Base-by-base conservation (phyloP, 2,888 invertebrate species). In the Oligia fasciuncula region DNA sequence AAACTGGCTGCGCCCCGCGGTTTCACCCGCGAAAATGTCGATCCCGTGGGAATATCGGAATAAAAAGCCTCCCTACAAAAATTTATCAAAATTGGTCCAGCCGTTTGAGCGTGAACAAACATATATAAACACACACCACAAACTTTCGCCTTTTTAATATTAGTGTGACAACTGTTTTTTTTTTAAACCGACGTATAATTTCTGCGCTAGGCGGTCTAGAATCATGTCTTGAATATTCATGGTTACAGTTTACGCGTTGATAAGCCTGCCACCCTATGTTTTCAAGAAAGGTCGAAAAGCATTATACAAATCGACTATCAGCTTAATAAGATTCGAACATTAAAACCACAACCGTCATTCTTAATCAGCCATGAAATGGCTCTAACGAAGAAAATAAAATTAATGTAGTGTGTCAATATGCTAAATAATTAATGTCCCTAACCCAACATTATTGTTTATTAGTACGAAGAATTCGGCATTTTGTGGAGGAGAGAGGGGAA, bases 401-500 rank as follows among this genome's bases (percentile, higher is more conserved):
- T 74, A 46, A 13, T 5, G 8, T 46, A 46, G 29, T 19, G 35
- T 35, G 49, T 49, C 29, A 23, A 29, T 17, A 19, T 17, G 11
- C 14, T 11, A 43, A 76, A 17, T 11, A 69, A 70, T 73, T 19
- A 54, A 65, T 66, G 66, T 40, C 40, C 6, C 57, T 29, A 6
- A 40, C 46, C 40, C 49, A 70, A 67, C 8, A 63, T 73, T 62
- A 51, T 65, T 57, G 29, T 74, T 68, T 73, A 49, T 68, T 46
- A 43, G 8, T 29, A 40, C 19, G 11, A 66, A 68, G 23, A 49
- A 62, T 67, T 79, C 43, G 13, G 62, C 49, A 68, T 54, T 83
- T 83, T 54, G 14, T 43, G 49, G 73, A 60, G 78, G 74, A 81
- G 76, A 73, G 40, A 23, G 68, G 76, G 73, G 29, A 40, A 68